These are phyloP conservation scores for Thalpophila matura DNA, from an alignment of 2,888 invertebrate species.

Conservation along the genomic window DNA sequence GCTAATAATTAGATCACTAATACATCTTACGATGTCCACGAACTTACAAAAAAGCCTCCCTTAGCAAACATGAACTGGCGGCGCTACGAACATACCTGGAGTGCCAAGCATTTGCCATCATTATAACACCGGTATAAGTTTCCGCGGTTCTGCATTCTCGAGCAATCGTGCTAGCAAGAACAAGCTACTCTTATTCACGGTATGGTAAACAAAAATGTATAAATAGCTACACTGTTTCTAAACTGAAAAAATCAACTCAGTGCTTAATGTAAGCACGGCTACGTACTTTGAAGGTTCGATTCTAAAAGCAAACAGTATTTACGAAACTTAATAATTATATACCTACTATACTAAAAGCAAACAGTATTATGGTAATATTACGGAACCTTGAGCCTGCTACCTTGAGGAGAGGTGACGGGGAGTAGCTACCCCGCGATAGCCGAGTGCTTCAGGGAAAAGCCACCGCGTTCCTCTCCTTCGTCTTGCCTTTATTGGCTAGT, in stretches of 20 bases:
- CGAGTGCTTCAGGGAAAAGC: too few relatives aligned
- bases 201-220: slow-evolving; percentile 24
- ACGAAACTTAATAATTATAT: too few relatives aligned
- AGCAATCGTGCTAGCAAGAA: slow-evolving; percentile 11
- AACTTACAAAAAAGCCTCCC: slow-evolving; percentile 39
- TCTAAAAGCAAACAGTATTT: background rate
- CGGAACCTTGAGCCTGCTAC: too few relatives aligned
- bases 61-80: slow-evolving; percentile 7
- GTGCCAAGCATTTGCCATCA: slow-evolving; percentile 39
- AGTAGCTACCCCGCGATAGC: too few relatives aligned
- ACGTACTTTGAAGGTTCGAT: slow-evolving; percentile 14
- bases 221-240: background rate
- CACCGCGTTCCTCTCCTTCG: too few relatives aligned
- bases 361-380: too few relatives aligned
- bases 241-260: slow-evolving; percentile 2
- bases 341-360: too few relatives aligned
- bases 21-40: background rate
- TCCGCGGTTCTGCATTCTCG: slow-evolving; percentile 10
- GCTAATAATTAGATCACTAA: slow-evolving; percentile 5
- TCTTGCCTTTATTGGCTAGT: too few relatives aligned
- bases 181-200: slow-evolving; percentile 10
- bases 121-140: slow-evolving; percentile 33
- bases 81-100: slow-evolving; percentile 33
- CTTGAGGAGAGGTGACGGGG: too few relatives aligned
- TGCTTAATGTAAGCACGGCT: slow-evolving; percentile 20